Evolutionary conservation across 2,797 vertebrate species (phyloP), one percentile per base, ranked within the genome.

Genomic region (Coregonus sp.): DNA sequence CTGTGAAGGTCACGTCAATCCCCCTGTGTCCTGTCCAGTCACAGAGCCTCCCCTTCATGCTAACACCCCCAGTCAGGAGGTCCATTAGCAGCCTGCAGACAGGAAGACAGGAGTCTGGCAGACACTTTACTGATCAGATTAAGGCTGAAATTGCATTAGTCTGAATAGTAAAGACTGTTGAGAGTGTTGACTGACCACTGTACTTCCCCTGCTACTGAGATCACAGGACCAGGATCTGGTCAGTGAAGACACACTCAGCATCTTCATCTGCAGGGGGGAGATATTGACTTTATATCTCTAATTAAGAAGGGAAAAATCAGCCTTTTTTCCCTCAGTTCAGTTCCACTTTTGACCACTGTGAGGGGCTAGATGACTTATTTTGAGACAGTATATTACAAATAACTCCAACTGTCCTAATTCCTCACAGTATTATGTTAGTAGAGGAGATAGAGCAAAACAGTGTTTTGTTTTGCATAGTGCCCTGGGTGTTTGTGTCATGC

Each of bases 71-170:
- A 72, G 47, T 14, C 40, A 47, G 69, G 4, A 16, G 37, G 35
- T 2, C 14, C 33, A 40, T 18, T 40, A 69, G 67, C 67, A 40
- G 33, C 33, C 67, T 16, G 67, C 11, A 69, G 31, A 35, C 33
- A 37, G 67, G 12, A 35, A 69, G 67, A 35, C 67, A 40, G 35
- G 66, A 68, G 9, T 15, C 47, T 6, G 15, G 47, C 50, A 54
- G 70, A 72, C 52, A 74, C 52, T 59, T 68, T 31, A 35, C 52
- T 35, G 72, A 73, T 73, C 54, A 35, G 72, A 74, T 74, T 74
- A 72, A 14, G 25, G 47, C 25, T 52, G 14, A 52, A 52, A 54
- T 72, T 31, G 50, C n/a, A 54, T 72, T 72, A 72, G 70, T 72
- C 70, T 54, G 50, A 47, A 15, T 15, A 54, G 70, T 20, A 51